Conservation (phyloP, 1,140 invertebrate species). For the Apis cerana region DNA sequence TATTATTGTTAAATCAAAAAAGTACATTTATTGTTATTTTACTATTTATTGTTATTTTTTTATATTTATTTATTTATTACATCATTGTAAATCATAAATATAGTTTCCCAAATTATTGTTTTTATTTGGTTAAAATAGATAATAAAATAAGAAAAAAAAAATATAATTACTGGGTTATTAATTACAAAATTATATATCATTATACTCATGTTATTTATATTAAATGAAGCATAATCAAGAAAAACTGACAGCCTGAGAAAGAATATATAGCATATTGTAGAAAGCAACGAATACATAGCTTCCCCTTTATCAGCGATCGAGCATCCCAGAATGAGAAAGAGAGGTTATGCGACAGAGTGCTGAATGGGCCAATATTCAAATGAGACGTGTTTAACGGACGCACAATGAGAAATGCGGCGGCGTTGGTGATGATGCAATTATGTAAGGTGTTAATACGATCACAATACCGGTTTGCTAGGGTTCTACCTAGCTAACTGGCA, state of each 20-base stretch:
- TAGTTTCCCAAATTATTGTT: not conserved
- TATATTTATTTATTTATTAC: too few species aligned
- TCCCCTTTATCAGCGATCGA: constrained; percentile 68
- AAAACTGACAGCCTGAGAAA: constrained; percentile 74
- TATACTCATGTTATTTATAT: not conserved
- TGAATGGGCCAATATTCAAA: constrained; percentile 79
- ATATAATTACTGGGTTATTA: too few species aligned
- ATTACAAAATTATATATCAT: not conserved
- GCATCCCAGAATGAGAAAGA: constrained; percentile 58
- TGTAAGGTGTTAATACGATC: constrained; percentile 79
- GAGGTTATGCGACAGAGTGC: constrained; percentile 42
- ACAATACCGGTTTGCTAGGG: constrained; percentile 75
- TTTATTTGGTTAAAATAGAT: too few species aligned
- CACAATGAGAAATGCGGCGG: constrained; percentile 70
- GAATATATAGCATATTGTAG: constrained; percentile 1
- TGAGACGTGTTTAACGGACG: constrained; percentile 74
- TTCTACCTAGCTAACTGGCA: constrained; percentile 64
- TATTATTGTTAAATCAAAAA: too few species aligned
- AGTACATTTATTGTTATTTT: too few species aligned
- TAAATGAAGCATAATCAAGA: not conserved
- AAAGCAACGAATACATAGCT: constrained; percentile 8
- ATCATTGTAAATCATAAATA: not conserved
- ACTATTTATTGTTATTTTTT: too few species aligned
- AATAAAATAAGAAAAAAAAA: too few species aligned
- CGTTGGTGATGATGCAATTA: constrained; percentile 71